phyloP scores from a whole-genome alignment of 1,140 invertebrate species.

The Hylyphantes graminicola region DNA sequence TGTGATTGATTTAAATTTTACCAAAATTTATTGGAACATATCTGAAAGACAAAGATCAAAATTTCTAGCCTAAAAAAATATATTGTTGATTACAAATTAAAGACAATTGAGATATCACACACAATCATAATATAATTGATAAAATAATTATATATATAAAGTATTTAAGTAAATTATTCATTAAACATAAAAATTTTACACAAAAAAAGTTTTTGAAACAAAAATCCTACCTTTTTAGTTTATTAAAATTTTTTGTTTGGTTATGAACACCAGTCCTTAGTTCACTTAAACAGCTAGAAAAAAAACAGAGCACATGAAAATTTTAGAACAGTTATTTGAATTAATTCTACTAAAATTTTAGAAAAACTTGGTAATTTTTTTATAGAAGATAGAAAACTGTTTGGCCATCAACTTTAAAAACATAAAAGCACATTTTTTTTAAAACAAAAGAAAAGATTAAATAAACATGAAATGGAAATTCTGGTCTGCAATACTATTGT shows the following conservation, averaged over 20 bases:
- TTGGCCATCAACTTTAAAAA: too few relatives aligned
- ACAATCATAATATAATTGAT: too few relatives aligned
- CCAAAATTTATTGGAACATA: background rate
- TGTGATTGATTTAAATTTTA: background rate
- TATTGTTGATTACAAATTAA: background rate
- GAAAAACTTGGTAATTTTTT: too few relatives aligned
- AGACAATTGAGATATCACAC: background rate
- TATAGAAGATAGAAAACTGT: too few relatives aligned
- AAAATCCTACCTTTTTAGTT: slow-evolving; percentile 38
- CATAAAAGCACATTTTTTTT: too few relatives aligned
- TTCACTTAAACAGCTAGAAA: slow-evolving; percentile 25
- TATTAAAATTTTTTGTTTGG: slow-evolving; percentile 30
- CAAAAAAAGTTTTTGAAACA: background rate
- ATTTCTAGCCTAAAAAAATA: background rate
- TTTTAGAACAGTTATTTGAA: background rate
- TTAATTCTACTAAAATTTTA: too few relatives aligned
- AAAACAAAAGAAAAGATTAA: too few relatives aligned
- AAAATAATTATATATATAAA: background rate
- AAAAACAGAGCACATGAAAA: background rate
- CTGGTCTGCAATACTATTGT: too few relatives aligned
- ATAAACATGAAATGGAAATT: too few relatives aligned
- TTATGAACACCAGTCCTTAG: slow-evolving; percentile 4
- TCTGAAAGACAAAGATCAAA: background rate
- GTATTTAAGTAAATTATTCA: background rate
- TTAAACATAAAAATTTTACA: slow-evolving; percentile 1